Conservation (phyloP, 2,888 invertebrate genomes). For the Eudemis profundana region DNA sequence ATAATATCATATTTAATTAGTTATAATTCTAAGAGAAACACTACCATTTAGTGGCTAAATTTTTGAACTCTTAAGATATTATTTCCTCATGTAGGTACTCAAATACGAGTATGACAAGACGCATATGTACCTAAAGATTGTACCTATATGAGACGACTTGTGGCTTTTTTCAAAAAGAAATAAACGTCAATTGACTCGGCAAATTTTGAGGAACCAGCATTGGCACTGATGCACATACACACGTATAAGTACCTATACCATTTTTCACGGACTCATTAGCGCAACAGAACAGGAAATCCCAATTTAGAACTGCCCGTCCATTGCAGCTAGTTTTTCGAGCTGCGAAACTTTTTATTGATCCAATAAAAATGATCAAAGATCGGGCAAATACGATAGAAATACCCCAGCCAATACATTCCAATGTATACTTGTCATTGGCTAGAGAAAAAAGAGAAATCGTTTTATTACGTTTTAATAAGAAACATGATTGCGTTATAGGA, state of each 20-base stretch:
- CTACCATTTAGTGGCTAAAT: no score
- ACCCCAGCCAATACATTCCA: slow-evolving; percentile 12
- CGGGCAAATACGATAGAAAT: neutral
- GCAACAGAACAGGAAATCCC: slow-evolving; percentile 15
- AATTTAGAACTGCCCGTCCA: slow-evolving; percentile 3
- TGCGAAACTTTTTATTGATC: slow-evolving; percentile 21
- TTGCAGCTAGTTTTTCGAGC: slow-evolving; percentile 7
- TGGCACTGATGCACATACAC: neutral
- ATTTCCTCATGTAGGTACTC: no score
- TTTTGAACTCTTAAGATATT: no score
- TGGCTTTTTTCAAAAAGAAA: no score
- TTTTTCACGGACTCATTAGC: slow-evolving; percentile 9
- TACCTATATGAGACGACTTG: no score
- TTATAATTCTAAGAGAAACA: no score
- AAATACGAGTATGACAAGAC: no score
- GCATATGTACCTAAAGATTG: no score
- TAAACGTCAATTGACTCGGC: no score
- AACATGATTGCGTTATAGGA: slow-evolving; percentile 6
- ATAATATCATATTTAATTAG: no score
- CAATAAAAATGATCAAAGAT: slow-evolving; percentile 22
- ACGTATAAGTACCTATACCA: neutral
- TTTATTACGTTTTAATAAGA: neutral
- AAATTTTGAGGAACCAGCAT: no score
- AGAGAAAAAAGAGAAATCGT: slow-evolving; percentile 2
- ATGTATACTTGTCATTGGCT: slow-evolving; percentile 1